phyloP scores from a whole-genome alignment of 1,140 invertebrate species.

The Wasmannia auropunctata region DNA sequence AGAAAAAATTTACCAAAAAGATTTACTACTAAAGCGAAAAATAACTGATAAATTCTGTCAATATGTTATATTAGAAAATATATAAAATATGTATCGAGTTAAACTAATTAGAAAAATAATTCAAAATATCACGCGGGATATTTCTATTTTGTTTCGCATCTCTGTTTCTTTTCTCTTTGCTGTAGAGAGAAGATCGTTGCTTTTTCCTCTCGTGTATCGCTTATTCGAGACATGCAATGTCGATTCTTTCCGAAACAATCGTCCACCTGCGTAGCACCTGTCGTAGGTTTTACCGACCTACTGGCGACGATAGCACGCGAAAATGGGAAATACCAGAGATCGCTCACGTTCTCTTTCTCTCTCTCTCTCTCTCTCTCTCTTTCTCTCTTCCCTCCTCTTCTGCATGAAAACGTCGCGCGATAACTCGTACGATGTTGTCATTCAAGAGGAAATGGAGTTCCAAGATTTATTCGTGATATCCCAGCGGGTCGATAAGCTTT shows the following conservation, averaged over 20 bases:
- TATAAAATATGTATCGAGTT: too few relatives aligned
- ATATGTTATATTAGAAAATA: constrained; percentile 1
- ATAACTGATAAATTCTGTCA: neutral
- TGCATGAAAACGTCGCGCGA: constrained; percentile 40
- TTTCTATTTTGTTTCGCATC: neutral
- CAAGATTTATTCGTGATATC: constrained; percentile 57
- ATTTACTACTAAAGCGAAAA: neutral
- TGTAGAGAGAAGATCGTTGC: neutral
- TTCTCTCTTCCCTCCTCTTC: neutral
- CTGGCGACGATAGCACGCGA: neutral
- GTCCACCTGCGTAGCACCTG: neutral
- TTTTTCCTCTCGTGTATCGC: neutral
- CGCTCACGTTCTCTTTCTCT: constrained; percentile 9
- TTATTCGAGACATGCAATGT: neutral
- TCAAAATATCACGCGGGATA: neutral
- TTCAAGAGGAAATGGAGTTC: constrained; percentile 56
- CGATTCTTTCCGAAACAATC: constrained; percentile 19
- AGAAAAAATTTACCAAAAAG: neutral
- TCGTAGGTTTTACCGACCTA: constrained; percentile 8
- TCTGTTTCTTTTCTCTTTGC: neutral
- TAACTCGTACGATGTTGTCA: constrained; percentile 42
- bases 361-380: neutral
- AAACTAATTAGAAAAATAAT: too few relatives aligned
- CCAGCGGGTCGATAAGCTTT: constrained; percentile 38
- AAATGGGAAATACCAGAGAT: constrained; percentile 57